phyloP scores from a whole-genome alignment of 2,797 vertebrate species.

The Scyliorhinus canicula region DNA sequence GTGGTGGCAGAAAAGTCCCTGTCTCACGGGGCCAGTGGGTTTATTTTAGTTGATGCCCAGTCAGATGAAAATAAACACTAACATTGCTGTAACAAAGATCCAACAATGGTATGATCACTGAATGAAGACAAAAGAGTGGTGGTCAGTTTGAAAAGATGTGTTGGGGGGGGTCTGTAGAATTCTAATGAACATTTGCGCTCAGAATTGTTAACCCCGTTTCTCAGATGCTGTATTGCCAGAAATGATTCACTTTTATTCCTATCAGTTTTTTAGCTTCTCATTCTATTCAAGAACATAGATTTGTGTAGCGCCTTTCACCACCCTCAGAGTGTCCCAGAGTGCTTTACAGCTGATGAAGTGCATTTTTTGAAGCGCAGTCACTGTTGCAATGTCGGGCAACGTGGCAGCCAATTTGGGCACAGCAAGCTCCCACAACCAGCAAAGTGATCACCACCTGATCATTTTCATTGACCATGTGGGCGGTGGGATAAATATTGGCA shows the following conservation, averaged over 20 bases:
- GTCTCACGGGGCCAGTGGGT: too few species aligned
- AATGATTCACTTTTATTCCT: not conserved
- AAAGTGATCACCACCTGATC: too few species aligned
- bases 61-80: not conserved
- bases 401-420: not conserved
- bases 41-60: not conserved
- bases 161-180: not conserved
- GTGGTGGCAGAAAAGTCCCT: too few species aligned
- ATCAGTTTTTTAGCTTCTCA: not conserved
- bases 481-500: not conserved
- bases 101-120: not conserved
- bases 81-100: not conserved
- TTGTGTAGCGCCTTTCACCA: not conserved
- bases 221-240: not conserved
- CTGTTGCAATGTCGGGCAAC: not conserved
- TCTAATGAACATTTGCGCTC: too few species aligned
- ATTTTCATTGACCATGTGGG: too few species aligned
- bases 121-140: not conserved
- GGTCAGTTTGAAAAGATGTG: not conserved
- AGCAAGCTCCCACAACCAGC: too few species aligned
- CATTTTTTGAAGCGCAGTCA: too few species aligned
- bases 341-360: too few species aligned
- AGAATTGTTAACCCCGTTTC: not conserved
- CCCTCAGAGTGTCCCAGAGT: too few species aligned
- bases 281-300: not conserved